Evolutionary conservation across 1,140 invertebrate species (phyloP), one percentile per base, ranked within the genome.

Genomic region (Zaprionus vittiger): DNA sequence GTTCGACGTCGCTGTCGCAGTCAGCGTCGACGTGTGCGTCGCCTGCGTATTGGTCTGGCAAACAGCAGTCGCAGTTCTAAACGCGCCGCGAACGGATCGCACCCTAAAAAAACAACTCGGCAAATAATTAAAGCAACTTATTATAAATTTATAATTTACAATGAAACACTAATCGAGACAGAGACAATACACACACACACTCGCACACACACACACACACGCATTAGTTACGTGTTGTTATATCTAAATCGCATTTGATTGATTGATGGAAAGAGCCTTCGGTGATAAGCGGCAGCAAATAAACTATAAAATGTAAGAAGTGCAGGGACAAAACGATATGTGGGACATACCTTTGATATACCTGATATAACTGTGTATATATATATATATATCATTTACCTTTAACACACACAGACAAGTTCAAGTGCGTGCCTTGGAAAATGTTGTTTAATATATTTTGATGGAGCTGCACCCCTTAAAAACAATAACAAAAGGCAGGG

Each of bases 281-380:
- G n/a, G 34, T 62, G 84, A 90, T 89, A 87, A 87, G 80, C 52
- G 52, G 34, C 47, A 37, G 5, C 52, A 59, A 62, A 47, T 38
- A 77, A 60, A 54, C 60, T n/a, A 78, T 80, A 83, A 78, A 87
- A 70, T 76, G 84, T 87, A 87, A 89, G 83, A 81, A 89, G 56
- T 83, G 77, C 74, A 73, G 22, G 68, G 62, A 12, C 59, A 47
- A 41, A 64, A 64, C 52, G 65, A 64, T 63, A 69, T 69, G 75
- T 64, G 70, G 17, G n/a, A 62, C 34, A 17, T 6, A 34, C n/a
- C n/a, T 17, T 6, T 41, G 38, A 41, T 41, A 41, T 41, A 9
- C n/a, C 31, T 31, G 31, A 31, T 31, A 31, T 31, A 31, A 31
- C 31, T 31, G 15, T 7, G 1, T n/a, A 1, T 55, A 61, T 62